phyloP scores from a whole-genome alignment of 2,888 invertebrate genomes.

The Campopleginae sp. region DNA sequence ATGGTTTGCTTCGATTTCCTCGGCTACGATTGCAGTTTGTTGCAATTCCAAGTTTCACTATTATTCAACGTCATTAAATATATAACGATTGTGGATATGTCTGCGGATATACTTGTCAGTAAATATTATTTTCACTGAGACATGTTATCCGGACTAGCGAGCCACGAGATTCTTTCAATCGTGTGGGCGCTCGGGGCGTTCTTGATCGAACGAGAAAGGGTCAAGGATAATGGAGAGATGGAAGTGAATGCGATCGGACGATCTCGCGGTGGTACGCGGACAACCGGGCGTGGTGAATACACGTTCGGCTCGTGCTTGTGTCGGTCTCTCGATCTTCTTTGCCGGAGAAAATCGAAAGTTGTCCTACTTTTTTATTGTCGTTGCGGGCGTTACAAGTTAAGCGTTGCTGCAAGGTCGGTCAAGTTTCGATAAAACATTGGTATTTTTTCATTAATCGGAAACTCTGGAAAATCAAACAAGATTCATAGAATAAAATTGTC shows the following conservation, averaged over 20 bases:
- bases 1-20: not conserved
- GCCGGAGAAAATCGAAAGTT: conserved; percentile 69
- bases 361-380: conserved; percentile 65
- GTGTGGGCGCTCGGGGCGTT: not conserved
- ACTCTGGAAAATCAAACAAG: not conserved
- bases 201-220: conserved; percentile 39
- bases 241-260: conserved; percentile 58
- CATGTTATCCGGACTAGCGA: not conserved
- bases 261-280: conserved; percentile 39
- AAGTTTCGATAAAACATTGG: conserved; percentile 5
- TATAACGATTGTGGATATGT: not conserved
- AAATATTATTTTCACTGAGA: conserved; percentile 1
- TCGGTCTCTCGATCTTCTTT: conserved; percentile 59
- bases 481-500: not conserved
- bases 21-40: not conserved
- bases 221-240: conserved; percentile 45
- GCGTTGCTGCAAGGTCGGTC: conserved; percentile 24
- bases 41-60: not conserved
- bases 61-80: not conserved
- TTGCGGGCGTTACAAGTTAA: conserved; percentile 49
- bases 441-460: not conserved
- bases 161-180: not conserved
- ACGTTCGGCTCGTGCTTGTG: conserved; percentile 8
- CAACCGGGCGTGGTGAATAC: conserved; percentile 54
- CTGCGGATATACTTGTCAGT: not conserved